A percentile compares a stretch with the other conserved stretches of the same genome.
phyloP scores from a whole-genome alignment of 2,113 vertebrate species.

The Todiramphus saurophagus region DNA sequence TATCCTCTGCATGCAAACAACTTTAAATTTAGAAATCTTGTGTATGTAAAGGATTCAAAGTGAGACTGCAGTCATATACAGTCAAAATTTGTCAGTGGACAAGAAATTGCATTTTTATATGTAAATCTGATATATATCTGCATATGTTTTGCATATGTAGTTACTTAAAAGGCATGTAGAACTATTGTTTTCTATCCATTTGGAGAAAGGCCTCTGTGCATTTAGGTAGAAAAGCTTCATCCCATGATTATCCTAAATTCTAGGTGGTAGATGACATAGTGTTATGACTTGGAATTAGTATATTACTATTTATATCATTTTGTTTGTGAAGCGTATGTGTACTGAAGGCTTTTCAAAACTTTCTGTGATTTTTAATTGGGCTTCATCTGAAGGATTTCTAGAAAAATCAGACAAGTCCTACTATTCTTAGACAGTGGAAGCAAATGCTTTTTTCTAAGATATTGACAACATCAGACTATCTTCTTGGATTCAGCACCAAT shows the following conservation, averaged over 20 bases:
- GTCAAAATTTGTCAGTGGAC: not conserved
- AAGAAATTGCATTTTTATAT: not conserved
- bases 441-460: not conserved
- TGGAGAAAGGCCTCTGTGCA: not conserved
- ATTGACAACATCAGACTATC: not conserved
- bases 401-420: not conserved
- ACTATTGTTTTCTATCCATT: not conserved
- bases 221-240: not conserved
- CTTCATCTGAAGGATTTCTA: not conserved
- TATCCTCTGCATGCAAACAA: constrained; percentile 62
- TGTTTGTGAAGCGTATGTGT: not conserved
- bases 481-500: not conserved
- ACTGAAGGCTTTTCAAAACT: not conserved
- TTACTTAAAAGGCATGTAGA: not conserved
- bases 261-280: not conserved
- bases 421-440: not conserved
- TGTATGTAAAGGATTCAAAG: not conserved
- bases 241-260: not conserved
- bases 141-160: not conserved
- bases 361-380: constrained; percentile 1
- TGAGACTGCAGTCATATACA: not conserved
- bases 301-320: not conserved
- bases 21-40: constrained; percentile 65
- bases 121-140: not conserved
- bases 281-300: not conserved